phyloP scores from a whole-genome alignment of 2,888 invertebrate species.

The Mesochorus sp. region DNA sequence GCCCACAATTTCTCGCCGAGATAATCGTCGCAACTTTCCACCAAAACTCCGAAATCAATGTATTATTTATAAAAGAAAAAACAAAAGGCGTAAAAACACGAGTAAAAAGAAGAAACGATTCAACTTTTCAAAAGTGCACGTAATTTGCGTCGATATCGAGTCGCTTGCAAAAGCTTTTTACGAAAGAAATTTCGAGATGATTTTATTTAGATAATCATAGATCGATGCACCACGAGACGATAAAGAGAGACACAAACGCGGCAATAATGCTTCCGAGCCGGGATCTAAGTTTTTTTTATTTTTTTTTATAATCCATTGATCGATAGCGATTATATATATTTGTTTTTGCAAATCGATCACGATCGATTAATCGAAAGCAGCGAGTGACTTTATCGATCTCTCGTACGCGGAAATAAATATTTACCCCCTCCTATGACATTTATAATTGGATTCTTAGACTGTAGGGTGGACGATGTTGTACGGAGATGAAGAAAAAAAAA shows the following conservation, averaged over 20 bases:
- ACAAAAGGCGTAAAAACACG: neutral
- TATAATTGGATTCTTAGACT: neutral
- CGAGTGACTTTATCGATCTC: slow-evolving; percentile 53
- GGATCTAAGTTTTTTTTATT: slow-evolving; percentile 21
- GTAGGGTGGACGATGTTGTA: neutral
- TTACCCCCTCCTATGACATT: no score
- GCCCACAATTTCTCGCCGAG: neutral
- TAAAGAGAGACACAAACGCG: slow-evolving; percentile 22
- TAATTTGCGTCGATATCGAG: slow-evolving; percentile 15
- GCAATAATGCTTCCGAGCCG: neutral
- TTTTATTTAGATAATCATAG: slow-evolving; percentile 25
- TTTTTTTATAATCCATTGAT: no score
- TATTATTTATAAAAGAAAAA: neutral
- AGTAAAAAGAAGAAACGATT: neutral
- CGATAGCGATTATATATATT: slow-evolving; percentile 32
- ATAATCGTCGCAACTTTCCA: neutral
- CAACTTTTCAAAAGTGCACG: neutral
- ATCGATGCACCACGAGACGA: slow-evolving; percentile 17
- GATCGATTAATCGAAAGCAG: slow-evolving; percentile 57
- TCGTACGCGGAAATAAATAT: no score
- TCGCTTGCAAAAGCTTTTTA: slow-evolving; percentile 1
- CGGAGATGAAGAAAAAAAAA: neutral
- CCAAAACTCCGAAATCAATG: neutral
- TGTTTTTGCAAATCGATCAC: slow-evolving; percentile 5
- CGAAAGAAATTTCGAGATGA: neutral